These are phyloP conservation scores for Bombus superbus DNA, from an alignment of 1,140 invertebrate species.

Conservation along the genomic window DNA sequence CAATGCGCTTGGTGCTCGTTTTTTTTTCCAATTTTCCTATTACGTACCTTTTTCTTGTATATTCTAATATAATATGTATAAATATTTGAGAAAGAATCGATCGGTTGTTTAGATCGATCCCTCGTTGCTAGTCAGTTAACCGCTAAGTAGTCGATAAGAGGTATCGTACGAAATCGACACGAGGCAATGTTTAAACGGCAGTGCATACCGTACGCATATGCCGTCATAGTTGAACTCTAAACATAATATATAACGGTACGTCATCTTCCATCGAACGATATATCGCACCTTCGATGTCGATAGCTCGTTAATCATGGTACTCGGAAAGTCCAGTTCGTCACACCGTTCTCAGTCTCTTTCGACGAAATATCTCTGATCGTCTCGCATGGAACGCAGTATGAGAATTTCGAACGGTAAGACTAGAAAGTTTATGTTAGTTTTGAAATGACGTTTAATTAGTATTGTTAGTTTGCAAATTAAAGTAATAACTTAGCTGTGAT, in stretches of 20 bases:
- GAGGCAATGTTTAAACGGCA: background rate
- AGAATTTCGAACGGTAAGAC: no score
- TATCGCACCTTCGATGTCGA: background rate
- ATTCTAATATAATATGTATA: background rate
- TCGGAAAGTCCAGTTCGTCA: background rate
- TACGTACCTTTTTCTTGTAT: background rate
- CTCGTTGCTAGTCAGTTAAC: slow-evolving; percentile 64
- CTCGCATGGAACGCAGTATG: no score
- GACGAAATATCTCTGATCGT: background rate
- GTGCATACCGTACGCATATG: no score
- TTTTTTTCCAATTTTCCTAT: background rate
- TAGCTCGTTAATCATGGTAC: background rate
- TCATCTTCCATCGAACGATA: background rate
- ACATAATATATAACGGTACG: background rate
- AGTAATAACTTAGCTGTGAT: background rate
- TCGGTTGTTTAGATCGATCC: slow-evolving; percentile 30
- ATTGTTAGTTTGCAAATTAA: background rate
- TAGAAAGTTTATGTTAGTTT: accelerated
- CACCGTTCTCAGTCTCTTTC: no score
- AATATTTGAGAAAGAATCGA: slow-evolving; percentile 5
- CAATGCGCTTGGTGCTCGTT: slow-evolving; percentile 28
- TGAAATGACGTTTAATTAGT: no score
- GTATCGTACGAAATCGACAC: slow-evolving; percentile 4
- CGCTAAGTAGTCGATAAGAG: slow-evolving; percentile 48
- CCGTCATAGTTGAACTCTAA: background rate